phyloP scores from a whole-genome alignment of 2,888 invertebrate genomes.

The Pelosia muscerda region DNA sequence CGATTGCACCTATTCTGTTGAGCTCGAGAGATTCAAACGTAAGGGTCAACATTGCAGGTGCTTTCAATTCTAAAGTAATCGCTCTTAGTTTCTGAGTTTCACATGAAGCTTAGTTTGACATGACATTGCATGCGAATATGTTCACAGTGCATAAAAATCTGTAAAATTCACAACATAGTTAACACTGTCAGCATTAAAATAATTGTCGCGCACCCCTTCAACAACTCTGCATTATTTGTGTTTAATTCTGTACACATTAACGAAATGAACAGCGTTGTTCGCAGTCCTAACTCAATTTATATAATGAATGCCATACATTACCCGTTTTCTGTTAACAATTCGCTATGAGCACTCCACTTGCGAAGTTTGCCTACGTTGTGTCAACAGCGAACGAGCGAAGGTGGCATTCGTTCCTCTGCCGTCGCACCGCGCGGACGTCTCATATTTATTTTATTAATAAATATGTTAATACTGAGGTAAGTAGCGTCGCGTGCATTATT shows the following conservation, averaged over 20 bases:
- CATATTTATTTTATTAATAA: constrained; percentile 87
- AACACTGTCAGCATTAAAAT: constrained; percentile 50
- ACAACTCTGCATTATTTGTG: constrained; percentile 67
- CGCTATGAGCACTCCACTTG: constrained; percentile 69
- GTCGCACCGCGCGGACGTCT: constrained; percentile 72
- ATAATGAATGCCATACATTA: constrained; percentile 85
- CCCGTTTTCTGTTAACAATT: constrained; percentile 77
- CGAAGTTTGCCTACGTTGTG: constrained; percentile 72
- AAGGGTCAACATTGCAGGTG: background rate
- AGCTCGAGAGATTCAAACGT: background rate
- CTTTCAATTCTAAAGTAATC: too few relatives aligned
- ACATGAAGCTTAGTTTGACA: too few relatives aligned
- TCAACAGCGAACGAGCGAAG: constrained; percentile 66
- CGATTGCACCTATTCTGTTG: background rate
- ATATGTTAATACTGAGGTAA: constrained; percentile 86
- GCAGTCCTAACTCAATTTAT: constrained; percentile 81
- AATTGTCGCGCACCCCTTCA: constrained; percentile 52
- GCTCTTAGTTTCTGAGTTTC: background rate
- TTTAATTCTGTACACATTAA: constrained; percentile 81
- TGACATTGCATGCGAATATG: background rate
- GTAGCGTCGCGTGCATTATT: constrained; percentile 84
- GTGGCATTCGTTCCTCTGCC: constrained; percentile 62
- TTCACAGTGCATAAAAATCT: constrained; percentile 36
- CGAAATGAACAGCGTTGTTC: constrained; percentile 79
- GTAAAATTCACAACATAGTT: constrained; percentile 48